A percentile compares a stretch with the other conserved stretches of the same genome.
Evolutionary conservation across 2,113 vertebrate genomes (phyloP).

Genomic region (Gracilinanus agilis): DNA sequence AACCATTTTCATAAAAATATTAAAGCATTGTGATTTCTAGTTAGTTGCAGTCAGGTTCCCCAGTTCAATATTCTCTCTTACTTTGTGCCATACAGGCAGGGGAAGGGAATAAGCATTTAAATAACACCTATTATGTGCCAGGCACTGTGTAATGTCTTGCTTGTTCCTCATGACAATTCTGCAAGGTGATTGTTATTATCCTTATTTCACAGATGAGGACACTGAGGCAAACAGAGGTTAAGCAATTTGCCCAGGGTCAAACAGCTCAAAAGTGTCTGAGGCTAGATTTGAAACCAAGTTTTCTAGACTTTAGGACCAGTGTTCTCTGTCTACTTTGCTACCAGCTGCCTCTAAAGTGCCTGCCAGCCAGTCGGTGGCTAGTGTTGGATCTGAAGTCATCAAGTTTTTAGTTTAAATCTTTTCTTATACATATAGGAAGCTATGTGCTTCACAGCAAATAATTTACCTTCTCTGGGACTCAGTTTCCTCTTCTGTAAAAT

Average conservation of each 20-base stretch:
- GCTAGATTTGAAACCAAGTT: neutral
- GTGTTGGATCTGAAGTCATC: neutral
- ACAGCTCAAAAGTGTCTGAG: neutral
- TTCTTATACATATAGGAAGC: neutral
- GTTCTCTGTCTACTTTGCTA: neutral
- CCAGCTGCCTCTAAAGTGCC: neutral
- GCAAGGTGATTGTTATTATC: neutral
- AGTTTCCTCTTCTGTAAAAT: neutral
- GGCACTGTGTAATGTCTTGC: neutral
- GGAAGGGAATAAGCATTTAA: neutral
- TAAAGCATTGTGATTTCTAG: neutral
- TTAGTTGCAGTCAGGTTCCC: neutral
- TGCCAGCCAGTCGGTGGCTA: neutral
- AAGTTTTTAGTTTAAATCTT: neutral
- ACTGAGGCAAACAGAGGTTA: neutral
- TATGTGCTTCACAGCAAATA: neutral
- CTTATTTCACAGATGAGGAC: neutral
- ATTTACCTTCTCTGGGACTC: neutral
- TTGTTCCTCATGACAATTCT: neutral
- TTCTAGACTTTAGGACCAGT: neutral
- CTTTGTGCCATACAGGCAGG: neutral
- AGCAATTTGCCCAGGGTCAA: no score
- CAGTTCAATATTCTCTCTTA: neutral
- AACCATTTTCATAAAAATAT: neutral
- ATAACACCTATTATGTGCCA: neutral